Evolutionary conservation across 2,888 invertebrate species (phyloP).

Genomic region (Rhopalosiphum nymphaeae): DNA sequence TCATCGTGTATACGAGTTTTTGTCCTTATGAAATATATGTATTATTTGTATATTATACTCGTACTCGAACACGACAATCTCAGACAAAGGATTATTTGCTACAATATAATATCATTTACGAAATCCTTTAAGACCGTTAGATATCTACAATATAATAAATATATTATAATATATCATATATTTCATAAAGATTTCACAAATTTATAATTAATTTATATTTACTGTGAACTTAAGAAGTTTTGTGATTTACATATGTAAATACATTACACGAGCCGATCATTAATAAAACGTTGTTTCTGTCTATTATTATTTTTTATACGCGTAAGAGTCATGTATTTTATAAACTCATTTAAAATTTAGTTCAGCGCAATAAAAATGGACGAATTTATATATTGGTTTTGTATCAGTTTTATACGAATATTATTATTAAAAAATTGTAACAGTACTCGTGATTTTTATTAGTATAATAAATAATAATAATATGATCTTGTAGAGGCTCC

Average conservation of each 20-base stretch:
- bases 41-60: neutral
- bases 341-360: neutral
- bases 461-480: neutral
- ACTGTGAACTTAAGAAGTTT: neutral
- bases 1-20: neutral
- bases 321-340: neutral
- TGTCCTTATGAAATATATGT: neutral
- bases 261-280: neutral
- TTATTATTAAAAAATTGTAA: neutral
- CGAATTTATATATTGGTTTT: neutral
- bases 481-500: neutral
- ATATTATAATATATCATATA: neutral
- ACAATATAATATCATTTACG: neutral
- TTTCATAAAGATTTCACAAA: neutral
- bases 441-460: neutral
- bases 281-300: neutral
- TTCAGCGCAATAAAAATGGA: neutral
- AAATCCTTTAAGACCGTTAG: neutral
- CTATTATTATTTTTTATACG: neutral
- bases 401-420: neutral
- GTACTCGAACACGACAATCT: neutral
- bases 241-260: neutral
- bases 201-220: neutral
- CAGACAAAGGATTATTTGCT: neutral
- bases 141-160: neutral